Percentiles rank a stretch among this genome's conserved stretches.
phyloP scores from a whole-genome alignment of 2,888 invertebrate genomes.

The Norana najaformis region DNA sequence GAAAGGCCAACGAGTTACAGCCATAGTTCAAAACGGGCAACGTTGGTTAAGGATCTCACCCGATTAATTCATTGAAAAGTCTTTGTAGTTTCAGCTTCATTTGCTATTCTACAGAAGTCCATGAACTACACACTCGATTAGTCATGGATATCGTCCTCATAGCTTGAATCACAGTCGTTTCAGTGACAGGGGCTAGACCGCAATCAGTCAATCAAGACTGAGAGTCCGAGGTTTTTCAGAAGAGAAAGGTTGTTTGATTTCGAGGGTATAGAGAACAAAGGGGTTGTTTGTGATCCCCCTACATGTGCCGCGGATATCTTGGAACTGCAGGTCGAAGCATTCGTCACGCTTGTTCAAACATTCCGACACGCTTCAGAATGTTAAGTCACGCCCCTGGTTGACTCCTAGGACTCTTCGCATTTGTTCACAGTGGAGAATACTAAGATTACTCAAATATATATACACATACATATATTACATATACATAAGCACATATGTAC shows the following conservation, averaged over 20 bases:
- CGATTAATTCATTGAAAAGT: too few relatives aligned
- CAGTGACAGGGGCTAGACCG: neutral
- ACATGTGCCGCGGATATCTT: neutral
- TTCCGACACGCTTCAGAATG: neutral
- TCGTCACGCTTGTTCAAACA: neutral
- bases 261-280: neutral
- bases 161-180: neutral
- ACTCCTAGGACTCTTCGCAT: neutral
- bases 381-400: neutral
- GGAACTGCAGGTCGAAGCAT: neutral
- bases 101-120: neutral
- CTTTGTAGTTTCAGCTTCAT: neutral
- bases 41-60: too few relatives aligned
- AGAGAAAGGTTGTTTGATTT: neutral
- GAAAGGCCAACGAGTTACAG: neutral
- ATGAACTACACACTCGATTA: neutral
- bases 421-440: neutral
- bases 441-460: neutral
- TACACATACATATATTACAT: too few relatives aligned
- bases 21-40: too few relatives aligned
- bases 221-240: neutral
- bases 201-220: too few relatives aligned
- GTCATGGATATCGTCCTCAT: neutral
- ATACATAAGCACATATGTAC: too few relatives aligned
- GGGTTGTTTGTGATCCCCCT: conserved; percentile 2